Evolutionary conservation across 2,797 vertebrate genomes (phyloP), one percentile per base, ranked within the genome.

Genomic region (Chelidonichthys spinosus): DNA sequence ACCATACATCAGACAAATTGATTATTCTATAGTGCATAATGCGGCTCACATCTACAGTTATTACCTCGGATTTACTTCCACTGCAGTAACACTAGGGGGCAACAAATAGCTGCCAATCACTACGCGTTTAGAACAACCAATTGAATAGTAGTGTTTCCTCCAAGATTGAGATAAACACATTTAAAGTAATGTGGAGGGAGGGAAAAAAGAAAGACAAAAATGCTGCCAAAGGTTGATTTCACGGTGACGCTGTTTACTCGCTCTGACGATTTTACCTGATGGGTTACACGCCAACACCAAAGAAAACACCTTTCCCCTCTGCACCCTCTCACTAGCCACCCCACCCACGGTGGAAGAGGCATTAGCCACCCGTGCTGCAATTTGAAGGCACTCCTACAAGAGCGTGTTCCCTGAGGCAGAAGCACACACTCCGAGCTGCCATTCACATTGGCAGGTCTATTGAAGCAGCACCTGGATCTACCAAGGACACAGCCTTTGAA

Each of bases 41-140:
- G 37, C 17, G 10, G 40, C n/a, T 50, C n/a, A 25, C 11, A 25
- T n/a, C 4, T 17, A 7, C 14, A 35, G 2, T 13, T 33, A 6
- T 4, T 0, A 0, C 18, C 4, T 54, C 36, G 66, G 18, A 6
- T 69, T 69, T 56, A 81, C 68, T 63, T 87, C 62, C 72, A 40
- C 63, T 63, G 25, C 37, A 74, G 32, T 9, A 71, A 50, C 93
- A 86, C 89, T 88, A 88, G 93, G 65, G 84, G 88, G 89, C 56
- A 61, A 81, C 68, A 86, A 68, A 80, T n/a, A 62, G 17, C 72
- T 36, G n/a, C 32, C 40, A n/a, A 53, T 17, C 2, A 32, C 7
- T 32, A 17, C 9, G 10, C 7, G 4, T 11, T 33, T 7, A 14
- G 13, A 64, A 43, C 13, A 25, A 74, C 2, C 11, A 17, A 10